Evolutionary conservation across 1,140 invertebrate genomes (phyloP).

Genomic region (Choristoneura fumiferana): DNA sequence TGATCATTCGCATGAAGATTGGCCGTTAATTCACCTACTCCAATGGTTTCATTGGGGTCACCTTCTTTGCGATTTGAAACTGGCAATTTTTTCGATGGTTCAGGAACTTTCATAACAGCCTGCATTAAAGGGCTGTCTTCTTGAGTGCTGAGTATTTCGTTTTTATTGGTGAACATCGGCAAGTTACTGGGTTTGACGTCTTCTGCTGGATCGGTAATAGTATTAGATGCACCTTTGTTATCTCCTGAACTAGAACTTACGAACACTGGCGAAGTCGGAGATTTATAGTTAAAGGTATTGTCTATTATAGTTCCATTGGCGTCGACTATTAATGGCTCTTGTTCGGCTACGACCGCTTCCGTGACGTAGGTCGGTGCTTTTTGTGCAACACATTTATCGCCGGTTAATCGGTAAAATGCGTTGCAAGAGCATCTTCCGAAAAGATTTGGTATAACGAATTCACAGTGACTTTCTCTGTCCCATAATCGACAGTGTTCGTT

Average conservation of each 20-base stretch:
- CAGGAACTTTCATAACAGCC: constrained; percentile 62
- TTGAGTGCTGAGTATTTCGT: constrained; percentile 59
- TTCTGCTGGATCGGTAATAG: constrained; percentile 38
- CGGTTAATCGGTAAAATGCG: constrained; percentile 82
- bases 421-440: constrained; percentile 93
- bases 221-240: constrained; percentile 36
- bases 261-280: constrained; percentile 29
- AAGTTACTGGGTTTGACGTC: constrained; percentile 56
- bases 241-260: constrained; percentile 32
- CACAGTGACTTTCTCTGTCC: constrained; percentile 90
- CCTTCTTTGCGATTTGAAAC: constrained; percentile 59
- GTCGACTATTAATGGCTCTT: constrained; percentile 41
- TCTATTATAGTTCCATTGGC: constrained; percentile 35
- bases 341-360: constrained; percentile 59
- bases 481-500: constrained; percentile 91
- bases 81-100: constrained; percentile 54
- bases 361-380: constrained; percentile 64
- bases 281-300: constrained; percentile 24
- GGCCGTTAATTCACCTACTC: constrained; percentile 65
- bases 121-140: constrained; percentile 67
- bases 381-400: constrained; percentile 80
- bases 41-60: constrained; percentile 58
- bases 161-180: constrained; percentile 57
- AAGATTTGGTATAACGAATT: constrained; percentile 92
- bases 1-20: constrained; percentile 72